Conservation (phyloP, 2,888 invertebrate genomes). For the Lepidocyrtinus sp. region DNA sequence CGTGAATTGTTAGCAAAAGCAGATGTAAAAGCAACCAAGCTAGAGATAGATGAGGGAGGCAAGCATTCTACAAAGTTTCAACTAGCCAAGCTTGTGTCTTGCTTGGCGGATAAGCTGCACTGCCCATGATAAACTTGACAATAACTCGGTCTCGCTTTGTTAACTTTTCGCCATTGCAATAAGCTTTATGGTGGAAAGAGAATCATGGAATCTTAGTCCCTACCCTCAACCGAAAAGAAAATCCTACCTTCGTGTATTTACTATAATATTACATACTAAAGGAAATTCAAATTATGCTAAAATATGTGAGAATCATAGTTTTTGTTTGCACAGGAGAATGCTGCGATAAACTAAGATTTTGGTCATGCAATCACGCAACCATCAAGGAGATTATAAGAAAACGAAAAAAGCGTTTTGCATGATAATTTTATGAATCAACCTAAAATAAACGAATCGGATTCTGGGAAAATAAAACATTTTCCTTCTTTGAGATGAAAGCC, state of each 20-base stretch:
- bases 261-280: no score
- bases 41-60: not conserved
- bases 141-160: not conserved
- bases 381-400: not conserved
- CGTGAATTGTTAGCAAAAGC: not conserved
- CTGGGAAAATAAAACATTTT: slow-evolving; percentile 1
- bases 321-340: not conserved
- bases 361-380: slow-evolving; percentile 15
- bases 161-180: not conserved
- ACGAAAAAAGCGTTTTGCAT: not conserved
- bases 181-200: not conserved
- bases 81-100: not conserved
- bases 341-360: not conserved
- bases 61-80: not conserved
- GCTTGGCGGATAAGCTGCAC: not conserved
- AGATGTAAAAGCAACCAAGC: no score
- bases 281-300: slow-evolving; percentile 3
- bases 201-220: no score
- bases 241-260: no score
- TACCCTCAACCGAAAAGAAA: no score
- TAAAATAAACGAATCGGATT: not conserved
- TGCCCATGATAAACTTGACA: not conserved
- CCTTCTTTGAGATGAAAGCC: not conserved
- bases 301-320: not conserved
- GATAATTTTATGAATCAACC: not conserved